Conservation (phyloP, 1,140 invertebrate species). For the Drosophila quadrilineata region DNA sequence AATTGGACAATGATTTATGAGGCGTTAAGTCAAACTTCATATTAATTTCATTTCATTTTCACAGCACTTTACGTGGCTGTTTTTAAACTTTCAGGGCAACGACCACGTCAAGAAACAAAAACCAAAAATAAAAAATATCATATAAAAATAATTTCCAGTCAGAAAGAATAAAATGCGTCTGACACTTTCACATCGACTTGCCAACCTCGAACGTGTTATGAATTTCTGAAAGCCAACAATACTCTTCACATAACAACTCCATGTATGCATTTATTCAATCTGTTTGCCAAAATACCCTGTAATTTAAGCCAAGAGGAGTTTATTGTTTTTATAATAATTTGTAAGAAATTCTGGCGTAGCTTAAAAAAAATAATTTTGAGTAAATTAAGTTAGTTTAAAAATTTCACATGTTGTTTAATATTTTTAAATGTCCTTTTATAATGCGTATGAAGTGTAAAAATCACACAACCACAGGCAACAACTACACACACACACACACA, state of each 20-base stretch:
- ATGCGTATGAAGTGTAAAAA: neutral
- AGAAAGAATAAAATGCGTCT: constrained; percentile 47
- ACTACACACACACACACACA: neutral
- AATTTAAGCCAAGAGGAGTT: too few species aligned
- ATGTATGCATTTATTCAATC: too few species aligned
- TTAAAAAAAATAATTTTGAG: neutral
- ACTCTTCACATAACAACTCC: neutral
- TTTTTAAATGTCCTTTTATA: neutral
- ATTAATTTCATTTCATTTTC: constrained; percentile 77
- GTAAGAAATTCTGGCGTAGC: neutral
- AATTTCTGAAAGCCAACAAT: constrained; percentile 43
- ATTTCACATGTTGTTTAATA: neutral
- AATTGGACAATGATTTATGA: constrained; percentile 79
- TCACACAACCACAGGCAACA: neutral
- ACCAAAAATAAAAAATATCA: constrained; percentile 30
- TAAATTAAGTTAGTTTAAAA: neutral
- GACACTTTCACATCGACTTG: constrained; percentile 31
- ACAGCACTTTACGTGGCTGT: constrained; percentile 16
- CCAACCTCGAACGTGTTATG: constrained; percentile 48
- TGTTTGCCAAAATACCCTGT: too few species aligned
- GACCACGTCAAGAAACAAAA: constrained; percentile 25
- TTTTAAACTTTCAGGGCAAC: constrained; percentile 47
- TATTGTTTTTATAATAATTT: neutral
- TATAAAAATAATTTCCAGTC: constrained; percentile 43
- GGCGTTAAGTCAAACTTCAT: constrained; percentile 77